phyloP scores from a whole-genome alignment of 92 coral and sea anemone species.

The Isaurus tuberculatus region DNA sequence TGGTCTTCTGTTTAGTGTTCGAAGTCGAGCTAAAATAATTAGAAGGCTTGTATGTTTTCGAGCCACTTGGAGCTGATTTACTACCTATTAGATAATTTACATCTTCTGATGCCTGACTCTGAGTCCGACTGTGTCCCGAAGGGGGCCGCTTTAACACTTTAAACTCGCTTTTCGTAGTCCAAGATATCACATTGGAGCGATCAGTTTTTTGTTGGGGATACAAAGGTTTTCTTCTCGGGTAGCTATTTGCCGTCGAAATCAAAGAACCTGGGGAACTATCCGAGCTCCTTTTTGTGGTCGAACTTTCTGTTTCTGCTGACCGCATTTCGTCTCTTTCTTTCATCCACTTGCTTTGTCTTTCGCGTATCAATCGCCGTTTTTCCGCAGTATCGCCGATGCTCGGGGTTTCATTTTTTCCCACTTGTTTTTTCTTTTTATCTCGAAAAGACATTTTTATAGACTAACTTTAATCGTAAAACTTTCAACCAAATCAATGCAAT shows the following conservation, averaged over 20 bases:
- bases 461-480: background rate
- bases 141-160: conserved; percentile 70
- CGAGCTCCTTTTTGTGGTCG: conserved; percentile 50
- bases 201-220: conserved; percentile 78
- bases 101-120: conserved; percentile 25
- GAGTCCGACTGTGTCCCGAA: conserved; percentile 56
- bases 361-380: conserved; percentile 86
- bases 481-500: background rate
- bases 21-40: conserved; percentile 47
- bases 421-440: conserved; percentile 65
- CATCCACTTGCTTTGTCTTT: conserved; percentile 95
- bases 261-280: conserved; percentile 43
- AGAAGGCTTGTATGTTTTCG: conserved; percentile 64
- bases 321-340: conserved; percentile 83
- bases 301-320: conserved; percentile 26
- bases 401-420: conserved; percentile 54
- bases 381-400: conserved; percentile 73
- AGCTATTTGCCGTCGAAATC: conserved; percentile 41
- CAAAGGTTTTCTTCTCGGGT: conserved; percentile 85
- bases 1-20: background rate
- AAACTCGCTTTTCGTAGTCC: conserved; percentile 80
- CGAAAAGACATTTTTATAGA: conserved; percentile 73
- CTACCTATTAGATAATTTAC: conserved; percentile 12
- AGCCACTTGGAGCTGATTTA: conserved; percentile 28
- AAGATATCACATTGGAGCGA: conserved; percentile 79